phyloP scores from a whole-genome alignment of 2,888 invertebrate species.

The Steinernema scapterisci region DNA sequence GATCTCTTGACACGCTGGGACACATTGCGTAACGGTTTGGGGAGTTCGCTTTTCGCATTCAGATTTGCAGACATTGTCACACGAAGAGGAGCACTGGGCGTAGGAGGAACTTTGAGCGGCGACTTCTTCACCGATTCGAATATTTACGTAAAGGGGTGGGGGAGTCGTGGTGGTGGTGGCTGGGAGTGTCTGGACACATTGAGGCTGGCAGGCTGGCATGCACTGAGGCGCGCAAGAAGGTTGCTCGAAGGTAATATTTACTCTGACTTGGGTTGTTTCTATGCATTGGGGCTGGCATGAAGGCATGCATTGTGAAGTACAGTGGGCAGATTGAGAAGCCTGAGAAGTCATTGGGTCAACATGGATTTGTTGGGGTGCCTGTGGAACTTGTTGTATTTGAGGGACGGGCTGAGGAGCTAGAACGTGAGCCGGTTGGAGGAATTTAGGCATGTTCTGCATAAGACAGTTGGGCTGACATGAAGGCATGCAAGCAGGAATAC shows the following conservation, averaged over 20 bases:
- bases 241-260: neutral
- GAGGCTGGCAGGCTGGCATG: conserved; percentile 22
- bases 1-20: conserved; percentile 16
- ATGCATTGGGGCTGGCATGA: neutral
- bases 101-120: neutral
- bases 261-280: neutral
- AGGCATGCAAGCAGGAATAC: conserved; percentile 1
- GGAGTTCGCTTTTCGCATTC: conserved; percentile 31
- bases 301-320: conserved; percentile 16
- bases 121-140: neutral
- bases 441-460: conserved; percentile 22
- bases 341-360: neutral
- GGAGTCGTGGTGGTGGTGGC: neutral
- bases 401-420: neutral
- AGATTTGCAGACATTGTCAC: conserved; percentile 17
- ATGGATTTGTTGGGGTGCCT: neutral
- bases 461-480: conserved; percentile 7
- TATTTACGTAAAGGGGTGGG: neutral
- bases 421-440: neutral
- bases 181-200: neutral
- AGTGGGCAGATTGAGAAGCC: neutral
- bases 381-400: neutral
- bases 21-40: conserved; percentile 12
- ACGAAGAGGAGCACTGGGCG: neutral
- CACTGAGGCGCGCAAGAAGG: neutral